These are phyloP conservation scores for Rhombomys opimus DNA, from an alignment of 2,113 vertebrate genomes.

Conservation along the genomic window DNA sequence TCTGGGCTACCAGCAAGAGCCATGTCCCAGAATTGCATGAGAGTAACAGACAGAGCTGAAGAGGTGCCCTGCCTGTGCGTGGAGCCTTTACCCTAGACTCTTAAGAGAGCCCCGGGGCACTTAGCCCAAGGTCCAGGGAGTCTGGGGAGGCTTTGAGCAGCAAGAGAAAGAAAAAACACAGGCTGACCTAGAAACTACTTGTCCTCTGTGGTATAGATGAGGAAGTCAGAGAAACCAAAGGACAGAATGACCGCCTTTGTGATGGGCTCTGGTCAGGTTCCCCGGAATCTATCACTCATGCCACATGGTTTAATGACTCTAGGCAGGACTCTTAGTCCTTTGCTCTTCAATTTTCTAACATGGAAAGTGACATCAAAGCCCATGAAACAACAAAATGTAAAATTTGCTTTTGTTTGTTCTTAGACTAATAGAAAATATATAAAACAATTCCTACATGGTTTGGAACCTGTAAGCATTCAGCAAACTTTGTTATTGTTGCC, in stretches of 20 bases:
- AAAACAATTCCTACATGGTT: background rate
- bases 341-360: background rate
- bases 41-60: background rate
- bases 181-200: background rate
- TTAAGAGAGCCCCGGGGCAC: fast-evolving
- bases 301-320: background rate
- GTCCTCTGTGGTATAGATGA: background rate
- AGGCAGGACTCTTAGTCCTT: background rate
- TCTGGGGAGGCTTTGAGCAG: background rate
- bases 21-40: background rate
- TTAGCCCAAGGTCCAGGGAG: background rate
- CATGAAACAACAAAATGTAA: background rate
- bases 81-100: background rate
- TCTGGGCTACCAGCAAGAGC: background rate
- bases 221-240: background rate
- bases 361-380: background rate
- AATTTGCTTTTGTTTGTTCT: background rate
- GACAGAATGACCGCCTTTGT: background rate
- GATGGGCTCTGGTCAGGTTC: background rate
- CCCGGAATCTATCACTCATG: background rate
- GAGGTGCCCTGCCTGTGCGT: background rate
- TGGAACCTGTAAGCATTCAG: background rate
- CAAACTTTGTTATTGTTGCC: background rate
- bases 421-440: background rate
- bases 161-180: background rate